phyloP scores from a whole-genome alignment of 1,140 invertebrate species.

The Scaptomyza graminum region DNA sequence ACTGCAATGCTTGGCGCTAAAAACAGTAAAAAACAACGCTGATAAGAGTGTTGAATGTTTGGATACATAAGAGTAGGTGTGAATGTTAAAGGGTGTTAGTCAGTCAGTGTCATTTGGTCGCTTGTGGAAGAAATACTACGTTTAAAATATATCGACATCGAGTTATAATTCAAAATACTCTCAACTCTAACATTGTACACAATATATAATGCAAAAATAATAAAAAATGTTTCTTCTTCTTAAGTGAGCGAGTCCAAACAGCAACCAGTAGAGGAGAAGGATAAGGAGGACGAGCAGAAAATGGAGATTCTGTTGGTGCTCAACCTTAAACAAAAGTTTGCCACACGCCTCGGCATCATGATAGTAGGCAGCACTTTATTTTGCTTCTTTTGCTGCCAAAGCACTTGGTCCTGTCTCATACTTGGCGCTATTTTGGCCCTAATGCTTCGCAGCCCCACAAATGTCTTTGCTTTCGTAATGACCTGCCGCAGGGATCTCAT shows the following conservation, averaged over 20 bases:
- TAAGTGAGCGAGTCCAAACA: slow-evolving; percentile 53
- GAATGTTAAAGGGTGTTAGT: background rate
- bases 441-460: slow-evolving; percentile 57
- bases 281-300: slow-evolving; percentile 34
- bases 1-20: slow-evolving; percentile 27
- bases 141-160: slow-evolving; percentile 15
- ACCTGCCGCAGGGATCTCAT: slow-evolving; percentile 59
- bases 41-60: slow-evolving; percentile 18
- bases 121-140: background rate
- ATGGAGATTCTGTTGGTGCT: slow-evolving; percentile 76
- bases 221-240: slow-evolving; percentile 35
- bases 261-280: slow-evolving; percentile 36
- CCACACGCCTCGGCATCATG: slow-evolving; percentile 57
- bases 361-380: slow-evolving; percentile 56
- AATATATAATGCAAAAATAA: slow-evolving; percentile 8
- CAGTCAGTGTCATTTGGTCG: slow-evolving; percentile 7
- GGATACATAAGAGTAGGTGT: slow-evolving; percentile 1
- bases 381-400: slow-evolving; percentile 47
- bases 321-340: slow-evolving; percentile 71
- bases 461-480: slow-evolving; percentile 58
- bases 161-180: slow-evolving; percentile 25
- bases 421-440: slow-evolving; percentile 66
- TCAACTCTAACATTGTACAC: background rate
- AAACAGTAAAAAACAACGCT: slow-evolving; percentile 18
- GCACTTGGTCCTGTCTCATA: slow-evolving; percentile 51